Percentiles rank a stretch among this genome's conserved stretches.
phyloP scores from a whole-genome alignment of 2,797 vertebrate genomes.

The Myotis vivesi region DNA sequence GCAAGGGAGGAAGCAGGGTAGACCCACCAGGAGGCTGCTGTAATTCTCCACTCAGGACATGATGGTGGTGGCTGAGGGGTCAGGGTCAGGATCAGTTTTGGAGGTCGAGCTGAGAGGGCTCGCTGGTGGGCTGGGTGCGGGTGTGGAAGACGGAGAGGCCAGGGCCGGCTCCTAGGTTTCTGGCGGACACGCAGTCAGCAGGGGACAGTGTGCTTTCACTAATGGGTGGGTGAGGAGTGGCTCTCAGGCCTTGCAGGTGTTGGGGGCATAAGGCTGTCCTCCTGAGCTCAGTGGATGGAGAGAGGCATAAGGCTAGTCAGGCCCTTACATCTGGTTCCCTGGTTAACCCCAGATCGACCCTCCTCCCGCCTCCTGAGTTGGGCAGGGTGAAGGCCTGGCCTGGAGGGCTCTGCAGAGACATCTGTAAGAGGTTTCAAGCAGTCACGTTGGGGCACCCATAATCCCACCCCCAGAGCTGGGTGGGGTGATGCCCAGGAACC shows the following conservation, averaged over 20 bases:
- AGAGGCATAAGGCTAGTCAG: conserved; percentile 48
- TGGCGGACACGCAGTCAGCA: neutral
- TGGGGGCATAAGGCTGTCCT: neutral
- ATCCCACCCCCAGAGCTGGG: neutral
- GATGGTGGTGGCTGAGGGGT: neutral
- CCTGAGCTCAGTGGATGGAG: neutral
- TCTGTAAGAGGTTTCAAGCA: conserved; percentile 72
- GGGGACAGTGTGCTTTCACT: neutral
- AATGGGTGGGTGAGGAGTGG: neutral
- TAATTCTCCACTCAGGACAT: neutral
- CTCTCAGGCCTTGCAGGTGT: neutral
- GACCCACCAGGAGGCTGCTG: neutral
- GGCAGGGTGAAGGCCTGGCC: neutral
- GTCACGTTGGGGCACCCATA: neutral
- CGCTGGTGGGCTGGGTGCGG: neutral
- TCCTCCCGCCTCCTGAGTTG: conserved; percentile 59
- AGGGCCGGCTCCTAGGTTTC: neutral
- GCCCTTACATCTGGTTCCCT: conserved; percentile 50
- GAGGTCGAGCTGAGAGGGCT: neutral
- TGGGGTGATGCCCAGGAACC: neutral
- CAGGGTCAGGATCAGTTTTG: neutral
- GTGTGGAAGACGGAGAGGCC: neutral
- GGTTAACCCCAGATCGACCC: conserved; percentile 64
- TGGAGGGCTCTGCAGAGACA: conserved; percentile 47
- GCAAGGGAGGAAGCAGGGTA: neutral